These are phyloP conservation scores for Bombus sibiricus DNA, from an alignment of 1,140 invertebrate genomes.

Conservation along the genomic window DNA sequence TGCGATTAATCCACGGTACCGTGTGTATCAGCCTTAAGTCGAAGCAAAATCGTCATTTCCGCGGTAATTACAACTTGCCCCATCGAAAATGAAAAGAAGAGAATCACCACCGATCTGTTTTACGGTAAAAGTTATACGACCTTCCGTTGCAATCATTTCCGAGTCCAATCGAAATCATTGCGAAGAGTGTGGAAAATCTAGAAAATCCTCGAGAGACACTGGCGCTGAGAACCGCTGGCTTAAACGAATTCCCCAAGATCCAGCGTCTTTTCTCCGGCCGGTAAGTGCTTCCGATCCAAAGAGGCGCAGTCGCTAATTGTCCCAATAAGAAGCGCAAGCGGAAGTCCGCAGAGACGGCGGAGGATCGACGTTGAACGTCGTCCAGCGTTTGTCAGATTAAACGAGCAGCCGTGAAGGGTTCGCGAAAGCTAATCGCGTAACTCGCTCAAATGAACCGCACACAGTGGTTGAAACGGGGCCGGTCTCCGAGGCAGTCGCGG, in stretches of 20 bases:
- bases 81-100: too few species aligned
- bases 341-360: background rate
- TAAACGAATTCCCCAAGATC: conserved; percentile 5
- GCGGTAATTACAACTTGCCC: too few species aligned
- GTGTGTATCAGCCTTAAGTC: too few species aligned
- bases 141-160: too few species aligned
- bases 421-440: conserved; percentile 63
- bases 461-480: background rate
- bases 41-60: too few species aligned
- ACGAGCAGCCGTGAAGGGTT: conserved; percentile 47
- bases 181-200: too few species aligned
- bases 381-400: conserved; percentile 52
- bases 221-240: background rate
- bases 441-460: conserved; percentile 57
- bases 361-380: conserved; percentile 4
- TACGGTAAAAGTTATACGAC: too few species aligned
- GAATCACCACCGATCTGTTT: too few species aligned
- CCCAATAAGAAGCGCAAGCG: conserved; percentile 26
- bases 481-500: conserved; percentile 36
- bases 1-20: too few species aligned
- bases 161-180: too few species aligned
- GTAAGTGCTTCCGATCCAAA: background rate
- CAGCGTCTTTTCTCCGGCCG: background rate
- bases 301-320: conserved; percentile 25
- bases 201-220: too few species aligned